Evolutionary conservation across 2,113 vertebrate species (phyloP).

Genomic region (Leptocoma aspasia): DNA sequence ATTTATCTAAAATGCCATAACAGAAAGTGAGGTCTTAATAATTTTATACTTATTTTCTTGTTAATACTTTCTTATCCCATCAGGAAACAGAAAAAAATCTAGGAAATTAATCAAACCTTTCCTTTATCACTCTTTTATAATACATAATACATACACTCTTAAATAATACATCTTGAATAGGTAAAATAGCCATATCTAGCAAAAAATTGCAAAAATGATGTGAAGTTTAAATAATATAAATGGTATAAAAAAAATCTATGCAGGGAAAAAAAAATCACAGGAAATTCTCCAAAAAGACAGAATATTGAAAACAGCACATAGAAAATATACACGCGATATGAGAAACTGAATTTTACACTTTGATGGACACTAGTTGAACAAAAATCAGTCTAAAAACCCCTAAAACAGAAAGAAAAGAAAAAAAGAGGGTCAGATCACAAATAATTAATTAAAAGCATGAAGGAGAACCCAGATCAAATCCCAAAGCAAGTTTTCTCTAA

Average conservation of each 20-base stretch:
- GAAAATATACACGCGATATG: neutral
- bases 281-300: neutral
- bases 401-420: neutral
- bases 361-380: neutral
- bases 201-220: neutral
- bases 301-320: neutral
- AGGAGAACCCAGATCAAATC: neutral
- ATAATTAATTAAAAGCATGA: constrained; percentile 28
- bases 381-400: neutral
- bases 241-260: rapidly evolving
- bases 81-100: neutral
- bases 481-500: neutral
- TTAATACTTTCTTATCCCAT: neutral
- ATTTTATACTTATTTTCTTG: neutral
- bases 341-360: neutral
- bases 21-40: neutral
- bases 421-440: neutral
- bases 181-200: neutral
- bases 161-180: neutral
- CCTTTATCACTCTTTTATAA: neutral
- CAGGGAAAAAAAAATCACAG: neutral
- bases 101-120: neutral
- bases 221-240: neutral
- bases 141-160: neutral
- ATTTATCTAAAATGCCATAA: neutral